Base-by-base conservation (phyloP, 1,140 invertebrate genomes). In the Drosophila triauraria region DNA sequence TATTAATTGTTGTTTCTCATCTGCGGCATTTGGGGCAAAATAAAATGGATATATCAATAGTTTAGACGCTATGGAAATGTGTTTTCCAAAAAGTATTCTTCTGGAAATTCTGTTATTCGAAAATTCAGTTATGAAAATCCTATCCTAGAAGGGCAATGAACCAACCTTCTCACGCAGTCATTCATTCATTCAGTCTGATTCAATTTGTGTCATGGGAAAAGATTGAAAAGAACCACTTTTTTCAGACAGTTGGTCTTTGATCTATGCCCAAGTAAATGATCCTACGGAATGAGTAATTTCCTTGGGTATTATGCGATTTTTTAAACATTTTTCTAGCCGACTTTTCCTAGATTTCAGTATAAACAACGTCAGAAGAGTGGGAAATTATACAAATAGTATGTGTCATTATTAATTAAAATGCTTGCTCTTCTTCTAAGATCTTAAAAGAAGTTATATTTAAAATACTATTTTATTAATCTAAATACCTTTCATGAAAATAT, bases 251-350 rank as follows among this genome's bases (percentile, higher is more conserved):
- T 30, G 43, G 17, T 23, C 69, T 72, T 72, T 72, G 69, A 72
- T 72, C 67, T 72, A 27, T 72, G 38, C 40, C 50, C 38, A 46
- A 68, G 67, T 44, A 68, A 70, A 68, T 70, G 62, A 70, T 70
- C 62, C 48, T 46, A 32, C 23, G 12, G 8, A 54, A 67, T 70
- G 48, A 70, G 67, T 68, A 70, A 70, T 70, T 54, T 65, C 23
- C 30, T 6, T 23, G 38, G 46, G 23, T 32, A 46, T 40, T 70
- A 13, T 70, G 67, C 44, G 62, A 46, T 70, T 35, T 46, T 46
- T 46, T 67, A 23, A 9, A 40, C 6, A 70, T 70, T 70, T 67
- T 53, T 46, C 67, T 46, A 63, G 9, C 9, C 10, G 23, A 63
- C 38, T 40, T 40, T 69, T 64, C 15, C 20, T 27, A 27, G 20